phyloP scores from a whole-genome alignment of 2,888 invertebrate genomes.

The Pherbina coryleti region DNA sequence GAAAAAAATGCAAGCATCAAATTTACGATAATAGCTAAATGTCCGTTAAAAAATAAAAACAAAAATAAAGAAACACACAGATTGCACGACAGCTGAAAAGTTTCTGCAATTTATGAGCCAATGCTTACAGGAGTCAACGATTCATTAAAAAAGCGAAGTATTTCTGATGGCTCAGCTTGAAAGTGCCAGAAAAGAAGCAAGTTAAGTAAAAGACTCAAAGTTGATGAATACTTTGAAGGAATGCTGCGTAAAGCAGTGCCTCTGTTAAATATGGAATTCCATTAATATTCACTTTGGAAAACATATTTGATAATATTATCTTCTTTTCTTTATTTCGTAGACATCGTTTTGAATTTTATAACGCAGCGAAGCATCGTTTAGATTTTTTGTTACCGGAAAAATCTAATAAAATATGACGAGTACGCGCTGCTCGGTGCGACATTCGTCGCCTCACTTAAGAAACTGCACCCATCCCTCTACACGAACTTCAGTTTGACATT shows the following conservation, averaged over 20 bases:
- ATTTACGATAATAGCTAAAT: too few relatives aligned
- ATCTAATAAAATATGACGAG: constrained; percentile 41
- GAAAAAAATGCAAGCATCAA: too few relatives aligned
- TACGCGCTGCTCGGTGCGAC: constrained; percentile 3
- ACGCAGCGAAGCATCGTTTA: neutral
- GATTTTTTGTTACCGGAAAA: constrained; percentile 33
- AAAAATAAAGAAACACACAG: too few relatives aligned
- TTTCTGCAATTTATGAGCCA: neutral
- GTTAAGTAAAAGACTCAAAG: neutral
- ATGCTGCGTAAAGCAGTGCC: neutral
- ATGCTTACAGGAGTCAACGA: neutral
- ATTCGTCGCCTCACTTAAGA: too few relatives aligned
- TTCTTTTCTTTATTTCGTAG: neutral
- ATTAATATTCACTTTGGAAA: constrained; percentile 6
- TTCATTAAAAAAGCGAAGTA: neutral
- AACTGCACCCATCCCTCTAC: neutral
- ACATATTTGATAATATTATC: neutral
- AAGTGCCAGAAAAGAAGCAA: neutral
- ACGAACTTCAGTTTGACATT: neutral
- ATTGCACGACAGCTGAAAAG: neutral
- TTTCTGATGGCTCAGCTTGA: neutral
- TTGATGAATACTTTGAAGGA: neutral
- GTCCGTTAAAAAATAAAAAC: too few relatives aligned
- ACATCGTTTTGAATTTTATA: constrained; percentile 2
- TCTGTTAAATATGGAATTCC: neutral